Conservation (phyloP, 2,797 vertebrate genomes). For the Pampus argenteus region DNA sequence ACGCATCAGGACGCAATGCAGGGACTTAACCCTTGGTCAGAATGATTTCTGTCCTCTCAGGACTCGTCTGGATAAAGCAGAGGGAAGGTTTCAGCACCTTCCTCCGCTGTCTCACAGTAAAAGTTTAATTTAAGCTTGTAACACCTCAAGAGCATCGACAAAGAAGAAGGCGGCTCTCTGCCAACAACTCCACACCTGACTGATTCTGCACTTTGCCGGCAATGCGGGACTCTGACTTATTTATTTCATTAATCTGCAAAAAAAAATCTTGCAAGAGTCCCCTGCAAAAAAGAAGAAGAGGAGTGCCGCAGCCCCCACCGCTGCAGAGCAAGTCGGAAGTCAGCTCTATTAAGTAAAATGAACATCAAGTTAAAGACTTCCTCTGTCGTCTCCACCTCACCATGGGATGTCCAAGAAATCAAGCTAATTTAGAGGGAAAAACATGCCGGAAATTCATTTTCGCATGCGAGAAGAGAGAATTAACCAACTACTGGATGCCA, state of each 20-base stretch:
- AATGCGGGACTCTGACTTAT: slow-evolving; percentile 53
- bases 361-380: slow-evolving; percentile 55
- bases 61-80: neutral
- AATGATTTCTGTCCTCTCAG: neutral
- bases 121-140: neutral
- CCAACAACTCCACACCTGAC: slow-evolving; percentile 16
- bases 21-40: slow-evolving; percentile 30
- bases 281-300: slow-evolving; percentile 9
- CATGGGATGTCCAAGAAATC: slow-evolving; percentile 37
- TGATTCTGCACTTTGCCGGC: slow-evolving; percentile 40
- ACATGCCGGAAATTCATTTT: slow-evolving; percentile 36
- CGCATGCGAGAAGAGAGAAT: slow-evolving; percentile 20
- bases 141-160: neutral
- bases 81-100: neutral
- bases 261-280: slow-evolving; percentile 27
- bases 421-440: slow-evolving; percentile 34
- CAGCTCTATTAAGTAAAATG: slow-evolving; percentile 26
- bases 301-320: slow-evolving; percentile 58
- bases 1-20: slow-evolving; percentile 56
- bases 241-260: slow-evolving; percentile 66
- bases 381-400: slow-evolving; percentile 12
- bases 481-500: slow-evolving; percentile 54
- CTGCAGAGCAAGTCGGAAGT: slow-evolving; percentile 16
- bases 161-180: slow-evolving; percentile 26
- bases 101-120: neutral